Evolutionary conservation across 1,140 invertebrate genomes (phyloP), one percentile per base, ranked within the genome.

Genomic region (Pseudomyrmex cubaensis): DNA sequence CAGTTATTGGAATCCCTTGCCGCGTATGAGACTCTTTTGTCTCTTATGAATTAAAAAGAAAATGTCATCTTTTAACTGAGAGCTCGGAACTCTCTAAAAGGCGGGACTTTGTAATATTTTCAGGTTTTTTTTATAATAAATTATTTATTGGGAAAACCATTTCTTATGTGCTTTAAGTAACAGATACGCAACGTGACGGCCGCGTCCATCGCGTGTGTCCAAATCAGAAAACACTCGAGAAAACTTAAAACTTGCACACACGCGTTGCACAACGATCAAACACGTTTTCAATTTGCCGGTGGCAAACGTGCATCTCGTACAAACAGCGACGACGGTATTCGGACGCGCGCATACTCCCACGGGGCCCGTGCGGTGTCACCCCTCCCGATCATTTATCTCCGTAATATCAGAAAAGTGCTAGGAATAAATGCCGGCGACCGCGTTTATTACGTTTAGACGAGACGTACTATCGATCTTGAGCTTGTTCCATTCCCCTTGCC

Each of bases 381-480:
- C 13, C n/a, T 12, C 10, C 76, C 66, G 66, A 80, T 80, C 76
- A 80, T 80, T 80, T 80, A 80, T 80, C 76, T 70, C 66, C 54
- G 76, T 80, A 80, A 80, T 70, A 80, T 80, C 76, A 72, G 76
- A 62, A 82, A 82, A 82, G 61, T 74, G 70, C 61, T 48, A 73
- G 78, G 69, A 82, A 74, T 73, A 75, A 82, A 82, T 75, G 74
- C 69, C 74, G 82, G 5, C 69, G 72, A 66, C 44, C 85, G 25
- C 73, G 67, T 75, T 83, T 76, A 86, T 77, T 35, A 35, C 35
- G 35, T 35, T 35, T 82, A 59, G 52, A 77, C 72, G 22, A 50
- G 67, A 84, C 69, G 48, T 59, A 69, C 82, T 87, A 88, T 88
- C 77, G 87, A 88, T 88, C 86, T 88, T 76, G 35, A 57, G 61